A percentile compares a stretch with the other conserved stretches of the same genome.
These are phyloP conservation scores for Caenorhabditis sp. DNA, from an alignment of 2,888 invertebrate genomes.

Conservation along the genomic window DNA sequence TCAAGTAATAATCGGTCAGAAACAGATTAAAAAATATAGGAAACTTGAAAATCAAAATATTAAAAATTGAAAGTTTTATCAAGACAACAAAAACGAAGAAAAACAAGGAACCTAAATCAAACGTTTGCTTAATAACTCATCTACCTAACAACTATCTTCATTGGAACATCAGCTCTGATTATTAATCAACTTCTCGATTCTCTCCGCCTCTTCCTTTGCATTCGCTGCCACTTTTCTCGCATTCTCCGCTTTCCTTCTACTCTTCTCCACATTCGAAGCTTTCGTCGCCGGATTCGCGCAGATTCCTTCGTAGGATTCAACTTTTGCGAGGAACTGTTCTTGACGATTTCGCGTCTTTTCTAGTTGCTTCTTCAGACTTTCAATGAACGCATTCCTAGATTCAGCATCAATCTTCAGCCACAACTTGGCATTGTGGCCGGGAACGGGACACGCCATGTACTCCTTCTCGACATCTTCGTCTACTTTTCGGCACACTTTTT, in stretches of 20 bases:
- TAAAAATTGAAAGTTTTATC: no score
- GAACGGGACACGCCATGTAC: conserved; percentile 58
- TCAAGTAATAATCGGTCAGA: conserved; percentile 1
- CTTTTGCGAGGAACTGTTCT: conserved; percentile 43
- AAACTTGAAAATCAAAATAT: background rate
- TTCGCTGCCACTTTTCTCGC: conserved; percentile 56
- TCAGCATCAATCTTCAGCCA: conserved; percentile 64
- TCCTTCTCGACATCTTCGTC: conserved; percentile 28
- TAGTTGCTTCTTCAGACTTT: conserved; percentile 48
- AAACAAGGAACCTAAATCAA: conserved; percentile 22
- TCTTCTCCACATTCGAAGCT: conserved; percentile 45
- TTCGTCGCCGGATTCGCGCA: conserved; percentile 56
- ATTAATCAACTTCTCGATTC: conserved; percentile 57
- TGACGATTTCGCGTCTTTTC: conserved; percentile 38
- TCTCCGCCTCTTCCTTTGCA: conserved; percentile 59
- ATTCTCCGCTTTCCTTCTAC: conserved; percentile 58
- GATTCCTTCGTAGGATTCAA: conserved; percentile 55
- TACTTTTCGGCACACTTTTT: conserved; percentile 21
- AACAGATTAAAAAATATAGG: background rate
- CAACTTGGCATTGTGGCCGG: conserved; percentile 63
- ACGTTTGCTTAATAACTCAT: conserved; percentile 17
- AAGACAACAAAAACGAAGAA: conserved; percentile 22
- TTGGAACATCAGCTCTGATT: conserved; percentile 29
- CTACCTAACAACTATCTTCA: conserved; percentile 3
- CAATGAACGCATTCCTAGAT: conserved; percentile 37